Conservation (phyloP, 1,140 invertebrate genomes). For the Chironomus striatipennis region DNA sequence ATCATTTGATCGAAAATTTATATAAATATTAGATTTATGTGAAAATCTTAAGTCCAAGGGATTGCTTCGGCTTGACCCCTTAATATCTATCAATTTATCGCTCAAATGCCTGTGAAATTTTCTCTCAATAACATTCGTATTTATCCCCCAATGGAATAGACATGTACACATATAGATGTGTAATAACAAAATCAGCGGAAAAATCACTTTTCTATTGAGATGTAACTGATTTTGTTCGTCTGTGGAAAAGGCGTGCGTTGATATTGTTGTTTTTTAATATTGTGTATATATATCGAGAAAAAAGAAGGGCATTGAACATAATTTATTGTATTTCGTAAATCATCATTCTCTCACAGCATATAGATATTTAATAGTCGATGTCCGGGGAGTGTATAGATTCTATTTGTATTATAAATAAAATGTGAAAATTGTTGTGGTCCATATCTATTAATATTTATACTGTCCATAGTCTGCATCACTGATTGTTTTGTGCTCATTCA, state of each 20-base stretch:
- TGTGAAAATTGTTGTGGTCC: too few species aligned
- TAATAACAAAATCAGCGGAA: not conserved
- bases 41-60: not conserved
- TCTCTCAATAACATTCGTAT: not conserved
- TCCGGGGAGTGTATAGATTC: too few species aligned
- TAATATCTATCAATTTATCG: slow-evolving; percentile 22
- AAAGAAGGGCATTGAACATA: not conserved
- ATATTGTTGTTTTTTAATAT: too few species aligned
- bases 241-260: not conserved
- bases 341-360: not conserved
- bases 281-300: too few species aligned
- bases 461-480: too few species aligned
- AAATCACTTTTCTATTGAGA: slow-evolving; percentile 21
- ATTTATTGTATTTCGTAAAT: slow-evolving; percentile 23
- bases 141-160: slow-evolving; percentile 2
- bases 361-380: too few species aligned
- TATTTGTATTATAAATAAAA: too few species aligned
- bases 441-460: too few species aligned
- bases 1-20: not conserved
- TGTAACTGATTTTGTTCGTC: slow-evolving; percentile 13
- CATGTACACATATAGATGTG: not conserved
- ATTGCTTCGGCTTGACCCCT: slow-evolving; percentile 11
- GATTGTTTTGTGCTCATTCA: too few species aligned
- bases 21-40: not conserved
- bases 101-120: slow-evolving; percentile 22